Evolutionary conservation across 2,797 vertebrate species (phyloP).

Genomic region (Chloroceryle inda): DNA sequence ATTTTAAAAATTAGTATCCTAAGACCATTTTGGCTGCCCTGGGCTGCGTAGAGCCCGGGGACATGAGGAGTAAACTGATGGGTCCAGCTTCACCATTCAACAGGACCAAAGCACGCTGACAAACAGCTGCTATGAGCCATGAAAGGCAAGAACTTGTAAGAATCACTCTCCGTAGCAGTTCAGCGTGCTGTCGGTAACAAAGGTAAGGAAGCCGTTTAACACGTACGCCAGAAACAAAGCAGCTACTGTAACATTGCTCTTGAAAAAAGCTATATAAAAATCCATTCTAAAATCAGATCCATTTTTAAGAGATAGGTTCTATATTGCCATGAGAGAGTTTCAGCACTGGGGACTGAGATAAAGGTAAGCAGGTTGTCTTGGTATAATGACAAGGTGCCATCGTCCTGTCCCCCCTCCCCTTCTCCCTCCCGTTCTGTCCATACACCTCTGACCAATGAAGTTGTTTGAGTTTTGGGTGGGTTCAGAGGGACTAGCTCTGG

Average conservation of each 20-base stretch:
- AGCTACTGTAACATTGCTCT: not conserved
- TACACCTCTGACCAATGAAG: not conserved
- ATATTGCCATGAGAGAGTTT: not conserved
- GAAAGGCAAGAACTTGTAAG: not conserved
- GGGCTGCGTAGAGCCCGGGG: not conserved
- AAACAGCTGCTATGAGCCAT: not conserved
- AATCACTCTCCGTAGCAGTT: not conserved
- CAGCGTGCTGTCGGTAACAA: not conserved
- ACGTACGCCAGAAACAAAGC: not conserved
- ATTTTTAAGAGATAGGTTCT: not conserved
- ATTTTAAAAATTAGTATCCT: not conserved
- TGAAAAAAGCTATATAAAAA: not conserved
- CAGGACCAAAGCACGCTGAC: not conserved
- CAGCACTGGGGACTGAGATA: not conserved
- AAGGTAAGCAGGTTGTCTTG: not conserved
- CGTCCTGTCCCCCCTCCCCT: not conserved
- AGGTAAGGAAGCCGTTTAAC: not conserved
- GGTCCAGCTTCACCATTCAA: not conserved
- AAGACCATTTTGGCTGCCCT: not conserved
- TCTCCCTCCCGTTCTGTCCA: rapidly evolving
- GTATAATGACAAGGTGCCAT: not conserved
- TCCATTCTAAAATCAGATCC: not conserved
- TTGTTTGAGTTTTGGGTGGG: not conserved
- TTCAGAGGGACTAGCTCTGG: not conserved
- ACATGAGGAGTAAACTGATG: not conserved